phyloP scores from a whole-genome alignment of 2,888 invertebrate species.

The Calameuta idolon region DNA sequence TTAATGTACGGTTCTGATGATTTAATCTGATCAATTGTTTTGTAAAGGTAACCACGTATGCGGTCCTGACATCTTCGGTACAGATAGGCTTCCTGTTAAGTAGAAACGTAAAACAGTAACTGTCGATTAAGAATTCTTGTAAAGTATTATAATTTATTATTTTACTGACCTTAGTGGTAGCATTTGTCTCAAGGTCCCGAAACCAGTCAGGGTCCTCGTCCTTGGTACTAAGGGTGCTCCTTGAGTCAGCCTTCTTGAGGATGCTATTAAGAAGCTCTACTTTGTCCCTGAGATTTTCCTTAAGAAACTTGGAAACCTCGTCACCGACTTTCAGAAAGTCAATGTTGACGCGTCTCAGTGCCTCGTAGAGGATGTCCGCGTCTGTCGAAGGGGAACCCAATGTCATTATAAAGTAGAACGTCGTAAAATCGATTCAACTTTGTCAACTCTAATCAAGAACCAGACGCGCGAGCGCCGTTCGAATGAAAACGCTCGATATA shows the following conservation, averaged over 20 bases:
- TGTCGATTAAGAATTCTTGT: not conserved
- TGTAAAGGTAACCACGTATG: slow-evolving; percentile 84
- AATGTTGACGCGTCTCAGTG: slow-evolving; percentile 76
- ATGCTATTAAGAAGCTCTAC: slow-evolving; percentile 61
- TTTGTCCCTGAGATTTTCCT: slow-evolving; percentile 74
- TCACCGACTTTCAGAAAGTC: slow-evolving; percentile 79
- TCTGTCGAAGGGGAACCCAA: slow-evolving; percentile 66
- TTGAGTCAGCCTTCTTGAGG: slow-evolving; percentile 70
- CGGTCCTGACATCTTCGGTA: slow-evolving; percentile 84
- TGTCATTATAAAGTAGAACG: not conserved
- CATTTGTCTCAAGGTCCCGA: slow-evolving; percentile 71
- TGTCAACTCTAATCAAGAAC: not conserved
- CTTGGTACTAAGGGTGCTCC: slow-evolving; percentile 72
- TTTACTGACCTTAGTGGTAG: slow-evolving; percentile 52
- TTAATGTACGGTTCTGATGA: slow-evolving; percentile 71
- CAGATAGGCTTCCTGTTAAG: slow-evolving; percentile 83
- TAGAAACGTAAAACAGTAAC: not conserved
- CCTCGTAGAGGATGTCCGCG: slow-evolving; percentile 78
- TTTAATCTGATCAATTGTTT: slow-evolving; percentile 80
- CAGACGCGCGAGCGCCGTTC: not conserved
- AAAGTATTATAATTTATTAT: slow-evolving; percentile 2
- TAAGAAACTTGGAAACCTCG: slow-evolving; percentile 80
- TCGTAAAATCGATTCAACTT: not conserved
- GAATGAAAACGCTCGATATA: not conserved
- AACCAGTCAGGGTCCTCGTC: slow-evolving; percentile 86